Percentiles rank a stretch among this genome's conserved stretches.
Evolutionary conservation across 2,888 invertebrate species (phyloP).

Genomic region (Endotricha flammealis): DNA sequence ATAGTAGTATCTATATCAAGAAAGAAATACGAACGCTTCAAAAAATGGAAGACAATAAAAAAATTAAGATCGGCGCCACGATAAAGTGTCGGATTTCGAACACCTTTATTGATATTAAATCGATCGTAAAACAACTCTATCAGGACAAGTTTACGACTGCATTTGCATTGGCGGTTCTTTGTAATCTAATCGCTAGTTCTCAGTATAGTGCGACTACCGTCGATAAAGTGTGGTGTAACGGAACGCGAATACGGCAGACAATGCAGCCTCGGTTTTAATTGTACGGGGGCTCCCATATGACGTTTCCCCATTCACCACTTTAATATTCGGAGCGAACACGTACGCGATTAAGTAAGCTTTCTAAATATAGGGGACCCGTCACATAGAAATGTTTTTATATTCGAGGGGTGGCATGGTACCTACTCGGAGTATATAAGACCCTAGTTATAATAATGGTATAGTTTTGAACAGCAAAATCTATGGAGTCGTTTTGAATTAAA

Average conservation of each 20-base stretch:
- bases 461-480: slow-evolving; percentile 33
- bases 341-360: slow-evolving; percentile 71
- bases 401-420: slow-evolving; percentile 59
- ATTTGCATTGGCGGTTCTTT: slow-evolving; percentile 22
- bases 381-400: slow-evolving; percentile 60
- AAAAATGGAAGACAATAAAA: slow-evolving; percentile 26
- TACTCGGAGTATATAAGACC: slow-evolving; percentile 61
- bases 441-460: slow-evolving; percentile 52
- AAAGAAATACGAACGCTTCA: slow-evolving; percentile 17
- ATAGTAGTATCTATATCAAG: not conserved
- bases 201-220: slow-evolving; percentile 18
- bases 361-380: slow-evolving; percentile 66
- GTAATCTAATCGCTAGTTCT: slow-evolving; percentile 30
- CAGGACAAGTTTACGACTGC: slow-evolving; percentile 17
- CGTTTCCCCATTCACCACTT: slow-evolving; percentile 67
- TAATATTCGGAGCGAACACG: slow-evolving; percentile 69
- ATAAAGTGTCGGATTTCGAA: slow-evolving; percentile 36
- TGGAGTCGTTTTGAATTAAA: slow-evolving; percentile 32
- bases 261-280: slow-evolving; percentile 55
- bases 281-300: slow-evolving; percentile 66
- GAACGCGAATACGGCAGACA: slow-evolving; percentile 46
- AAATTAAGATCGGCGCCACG: slow-evolving; percentile 32
- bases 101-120: slow-evolving; percentile 26
- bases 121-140: slow-evolving; percentile 26
- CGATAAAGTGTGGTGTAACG: slow-evolving; percentile 35